A percentile compares a stretch with the other conserved stretches of the same genome.
phyloP scores from a whole-genome alignment of 2,888 invertebrate species.

The Xylota segnis region DNA sequence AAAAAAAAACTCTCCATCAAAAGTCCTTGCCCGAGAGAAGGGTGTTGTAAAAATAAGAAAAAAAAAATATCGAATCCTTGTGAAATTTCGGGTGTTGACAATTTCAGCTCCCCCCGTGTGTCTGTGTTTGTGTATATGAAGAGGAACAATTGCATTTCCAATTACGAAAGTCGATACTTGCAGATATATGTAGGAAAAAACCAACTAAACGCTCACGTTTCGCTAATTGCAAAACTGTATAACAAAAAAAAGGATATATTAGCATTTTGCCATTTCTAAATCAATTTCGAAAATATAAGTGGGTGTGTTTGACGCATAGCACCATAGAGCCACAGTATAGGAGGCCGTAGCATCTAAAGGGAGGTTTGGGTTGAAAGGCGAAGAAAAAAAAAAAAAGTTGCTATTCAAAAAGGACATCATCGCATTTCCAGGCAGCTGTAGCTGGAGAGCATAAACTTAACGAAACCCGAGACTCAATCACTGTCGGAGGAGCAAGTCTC shows the following conservation, averaged over 20 bases:
- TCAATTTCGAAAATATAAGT: conserved; percentile 77
- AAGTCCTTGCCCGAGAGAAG: conserved; percentile 25
- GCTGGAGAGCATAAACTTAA: conserved; percentile 78
- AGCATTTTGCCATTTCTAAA: conserved; percentile 58
- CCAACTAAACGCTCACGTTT: conserved; percentile 27
- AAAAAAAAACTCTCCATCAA: not conserved
- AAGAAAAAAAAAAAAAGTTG: conserved; percentile 75
- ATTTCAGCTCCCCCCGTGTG: conserved; percentile 30
- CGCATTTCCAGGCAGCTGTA: conserved; percentile 78
- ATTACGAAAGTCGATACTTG: conserved; percentile 45
- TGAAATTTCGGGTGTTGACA: conserved; percentile 73
- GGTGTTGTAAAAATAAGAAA: conserved; percentile 49
- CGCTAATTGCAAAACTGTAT: conserved; percentile 28
- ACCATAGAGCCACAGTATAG: conserved; percentile 71
- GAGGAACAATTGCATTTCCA: conserved; percentile 53
- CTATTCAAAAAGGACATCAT: conserved; percentile 80
- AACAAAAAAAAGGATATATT: conserved; percentile 45
- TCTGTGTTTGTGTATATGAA: conserved; percentile 59
- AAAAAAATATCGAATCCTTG: conserved; percentile 56
- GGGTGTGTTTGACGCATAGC: conserved; percentile 81
- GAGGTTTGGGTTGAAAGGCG: conserved; percentile 40
- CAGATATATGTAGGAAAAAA: conserved; percentile 20
- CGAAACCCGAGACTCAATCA: conserved; percentile 60
- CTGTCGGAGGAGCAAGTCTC: conserved; percentile 40
- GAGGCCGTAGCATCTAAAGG: conserved; percentile 58